Evolutionary conservation across 2,888 invertebrate species (phyloP).

Genomic region (Sepiola atlantica): DNA sequence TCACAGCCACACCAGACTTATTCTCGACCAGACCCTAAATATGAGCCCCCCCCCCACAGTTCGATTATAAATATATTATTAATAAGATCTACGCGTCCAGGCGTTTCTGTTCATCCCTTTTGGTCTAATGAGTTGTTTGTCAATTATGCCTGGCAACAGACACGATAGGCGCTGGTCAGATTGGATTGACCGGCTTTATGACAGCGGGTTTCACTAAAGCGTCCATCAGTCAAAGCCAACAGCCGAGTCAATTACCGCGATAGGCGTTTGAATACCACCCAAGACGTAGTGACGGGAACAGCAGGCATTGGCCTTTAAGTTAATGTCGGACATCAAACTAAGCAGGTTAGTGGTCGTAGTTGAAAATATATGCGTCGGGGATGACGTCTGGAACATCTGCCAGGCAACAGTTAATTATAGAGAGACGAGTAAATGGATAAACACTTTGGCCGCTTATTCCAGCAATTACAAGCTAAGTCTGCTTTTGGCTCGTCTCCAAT

Average conservation of each 20-base stretch:
- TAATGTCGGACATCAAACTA: background rate
- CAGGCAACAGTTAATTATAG: background rate
- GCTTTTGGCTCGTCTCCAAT: conserved; percentile 6
- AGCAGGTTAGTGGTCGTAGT: background rate
- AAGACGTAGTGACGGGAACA: background rate
- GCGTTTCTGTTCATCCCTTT: background rate
- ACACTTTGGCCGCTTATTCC: background rate
- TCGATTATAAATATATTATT: background rate
- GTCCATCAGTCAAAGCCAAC: background rate
- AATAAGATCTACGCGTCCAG: background rate
- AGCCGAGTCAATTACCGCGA: conserved; percentile 8
- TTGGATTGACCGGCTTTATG: background rate
- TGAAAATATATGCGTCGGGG: background rate
- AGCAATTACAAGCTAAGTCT: background rate
- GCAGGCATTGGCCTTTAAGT: background rate
- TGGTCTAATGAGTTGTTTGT: background rate
- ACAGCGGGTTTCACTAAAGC: background rate
- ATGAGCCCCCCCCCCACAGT: background rate
- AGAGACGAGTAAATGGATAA: background rate
- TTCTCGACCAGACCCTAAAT: too few species aligned
- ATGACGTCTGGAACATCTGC: background rate
- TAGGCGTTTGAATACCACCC: background rate
- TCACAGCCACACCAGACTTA: too few species aligned
- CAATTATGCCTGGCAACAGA: background rate
- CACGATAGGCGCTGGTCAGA: background rate